These are phyloP conservation scores for Lophura nycthemera DNA, from an alignment of 2,113 vertebrate genomes.

Conservation along the genomic window DNA sequence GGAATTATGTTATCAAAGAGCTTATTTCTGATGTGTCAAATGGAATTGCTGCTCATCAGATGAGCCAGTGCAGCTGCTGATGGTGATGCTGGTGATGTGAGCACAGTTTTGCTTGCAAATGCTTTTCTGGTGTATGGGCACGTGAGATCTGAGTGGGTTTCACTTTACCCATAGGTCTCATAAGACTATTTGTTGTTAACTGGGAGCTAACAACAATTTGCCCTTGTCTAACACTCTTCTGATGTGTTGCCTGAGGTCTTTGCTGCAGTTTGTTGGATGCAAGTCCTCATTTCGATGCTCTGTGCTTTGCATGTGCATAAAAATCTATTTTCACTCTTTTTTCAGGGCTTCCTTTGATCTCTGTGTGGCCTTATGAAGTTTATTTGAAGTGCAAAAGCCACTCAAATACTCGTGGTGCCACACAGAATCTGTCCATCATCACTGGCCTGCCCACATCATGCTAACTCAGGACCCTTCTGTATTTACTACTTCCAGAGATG, in stretches of 20 bases:
- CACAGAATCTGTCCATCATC: neutral
- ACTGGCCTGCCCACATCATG: neutral
- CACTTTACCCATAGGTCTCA: neutral
- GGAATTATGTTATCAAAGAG: neutral
- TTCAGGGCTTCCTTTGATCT: neutral
- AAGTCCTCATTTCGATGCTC: neutral
- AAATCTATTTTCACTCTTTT: neutral
- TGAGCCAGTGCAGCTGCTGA: neutral
- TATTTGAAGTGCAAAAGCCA: neutral
- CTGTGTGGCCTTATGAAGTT: neutral
- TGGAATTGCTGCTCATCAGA: neutral
- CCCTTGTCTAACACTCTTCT: neutral
- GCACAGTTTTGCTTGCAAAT: neutral
- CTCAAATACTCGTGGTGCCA: neutral
- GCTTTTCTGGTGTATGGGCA: neutral
- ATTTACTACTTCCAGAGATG: neutral
- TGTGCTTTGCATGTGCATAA: neutral
- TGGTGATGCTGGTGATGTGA: neutral
- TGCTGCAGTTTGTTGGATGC: neutral
- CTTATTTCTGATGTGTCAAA: constrained; percentile 4
- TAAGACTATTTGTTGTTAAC: neutral
- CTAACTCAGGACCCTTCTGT: neutral
- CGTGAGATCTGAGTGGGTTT: neutral
- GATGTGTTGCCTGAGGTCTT: neutral
- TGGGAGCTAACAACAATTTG: constrained; percentile 16